A percentile compares a stretch with the other conserved stretches of the same genome.
These are phyloP conservation scores for Diplosoma virens DNA, from an alignment of 23 tunicate species.

Conservation along the genomic window DNA sequence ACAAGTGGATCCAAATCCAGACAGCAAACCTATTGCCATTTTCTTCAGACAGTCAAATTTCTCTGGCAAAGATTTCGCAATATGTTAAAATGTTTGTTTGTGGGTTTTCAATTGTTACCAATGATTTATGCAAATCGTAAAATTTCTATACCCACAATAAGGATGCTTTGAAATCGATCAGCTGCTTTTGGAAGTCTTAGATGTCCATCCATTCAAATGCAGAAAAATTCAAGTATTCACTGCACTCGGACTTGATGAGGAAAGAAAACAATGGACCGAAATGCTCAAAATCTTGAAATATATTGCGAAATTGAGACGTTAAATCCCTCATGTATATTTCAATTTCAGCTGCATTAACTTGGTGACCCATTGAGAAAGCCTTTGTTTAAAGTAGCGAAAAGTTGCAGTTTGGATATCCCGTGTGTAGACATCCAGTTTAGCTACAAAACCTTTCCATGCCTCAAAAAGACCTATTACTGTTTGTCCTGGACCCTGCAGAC, in stretches of 20 bases:
- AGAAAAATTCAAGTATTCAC: slow-evolving; percentile 31
- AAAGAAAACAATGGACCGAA: slow-evolving; percentile 40
- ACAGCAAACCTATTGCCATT: too few species aligned
- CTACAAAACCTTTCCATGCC: slow-evolving; percentile 29
- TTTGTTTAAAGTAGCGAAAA: slow-evolving; percentile 38
- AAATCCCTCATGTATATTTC: slow-evolving; percentile 24
- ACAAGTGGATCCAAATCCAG: slow-evolving; percentile 62
- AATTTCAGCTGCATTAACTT: slow-evolving; percentile 17
- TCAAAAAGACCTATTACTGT: slow-evolving; percentile 21
- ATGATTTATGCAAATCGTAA: background rate
- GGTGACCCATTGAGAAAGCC: slow-evolving; percentile 18
- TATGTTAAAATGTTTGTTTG: background rate
- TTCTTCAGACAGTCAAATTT: slow-evolving; percentile 47
- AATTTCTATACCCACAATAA: slow-evolving; percentile 3
- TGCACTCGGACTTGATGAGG: slow-evolving; percentile 43
- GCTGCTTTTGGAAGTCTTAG: slow-evolving; percentile 40
- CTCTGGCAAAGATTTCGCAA: slow-evolving; percentile 12
- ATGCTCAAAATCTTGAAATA: slow-evolving; percentile 27
- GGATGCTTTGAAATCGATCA: slow-evolving; percentile 45
- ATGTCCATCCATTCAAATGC: slow-evolving; percentile 42
- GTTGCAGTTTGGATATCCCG: slow-evolving; percentile 45
- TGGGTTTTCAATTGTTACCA: background rate
- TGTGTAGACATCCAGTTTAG: slow-evolving; percentile 44
- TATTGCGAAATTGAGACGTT: too few species aligned
- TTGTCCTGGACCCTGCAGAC: slow-evolving; percentile 45